A percentile compares a stretch with the other conserved stretches of the same genome.
These are phyloP conservation scores for Drosophila trapezifrons DNA, from an alignment of 1,140 invertebrate species.

Conservation along the genomic window DNA sequence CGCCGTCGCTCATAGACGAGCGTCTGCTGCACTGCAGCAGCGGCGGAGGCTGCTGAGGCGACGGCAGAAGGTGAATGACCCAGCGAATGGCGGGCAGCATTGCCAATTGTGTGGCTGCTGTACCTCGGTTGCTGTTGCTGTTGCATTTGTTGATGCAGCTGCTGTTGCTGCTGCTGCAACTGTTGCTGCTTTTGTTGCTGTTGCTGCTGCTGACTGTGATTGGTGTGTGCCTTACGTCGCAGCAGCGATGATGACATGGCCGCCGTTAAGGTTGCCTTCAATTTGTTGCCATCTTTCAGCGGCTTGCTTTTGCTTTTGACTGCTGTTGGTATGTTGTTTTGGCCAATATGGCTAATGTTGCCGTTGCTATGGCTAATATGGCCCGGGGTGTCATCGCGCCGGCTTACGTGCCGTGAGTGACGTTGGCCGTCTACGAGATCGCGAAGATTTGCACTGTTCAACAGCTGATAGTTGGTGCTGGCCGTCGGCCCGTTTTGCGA, in stretches of 20 bases:
- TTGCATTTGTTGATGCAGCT: conserved; percentile 46
- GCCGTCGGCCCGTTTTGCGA: conserved; percentile 60
- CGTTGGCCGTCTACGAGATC: conserved; percentile 73
- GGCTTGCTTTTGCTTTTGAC: conserved; percentile 41
- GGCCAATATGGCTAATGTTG: conserved; percentile 14
- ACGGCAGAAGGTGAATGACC: conserved; percentile 71
- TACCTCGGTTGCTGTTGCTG: conserved; percentile 41
- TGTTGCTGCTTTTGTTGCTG: conserved; percentile 34
- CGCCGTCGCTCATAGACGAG: conserved; percentile 70
- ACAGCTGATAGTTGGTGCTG: conserved; percentile 69
- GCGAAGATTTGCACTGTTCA: conserved; percentile 68
- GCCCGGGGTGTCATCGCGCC: conserved; percentile 65
- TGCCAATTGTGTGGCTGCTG: conserved; percentile 57
- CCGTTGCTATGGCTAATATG: conserved; percentile 24
- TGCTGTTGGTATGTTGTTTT: conserved; percentile 21
- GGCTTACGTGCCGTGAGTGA: conserved; percentile 78
- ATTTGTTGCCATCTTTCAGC: conserved; percentile 66
- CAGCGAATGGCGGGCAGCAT: conserved; percentile 58
- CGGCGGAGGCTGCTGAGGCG: conserved; percentile 27
- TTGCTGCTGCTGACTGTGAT: conserved; percentile 48
- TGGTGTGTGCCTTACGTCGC: conserved; percentile 64
- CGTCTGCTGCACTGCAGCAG: conserved; percentile 57
- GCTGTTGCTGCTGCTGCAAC: conserved; percentile 14
- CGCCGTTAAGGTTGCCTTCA: conserved; percentile 70
- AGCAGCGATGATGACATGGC: conserved; percentile 70